These are phyloP conservation scores for Romanogobio albipinnatus DNA, from an alignment of 2,113 vertebrate species.

Conservation along the genomic window DNA sequence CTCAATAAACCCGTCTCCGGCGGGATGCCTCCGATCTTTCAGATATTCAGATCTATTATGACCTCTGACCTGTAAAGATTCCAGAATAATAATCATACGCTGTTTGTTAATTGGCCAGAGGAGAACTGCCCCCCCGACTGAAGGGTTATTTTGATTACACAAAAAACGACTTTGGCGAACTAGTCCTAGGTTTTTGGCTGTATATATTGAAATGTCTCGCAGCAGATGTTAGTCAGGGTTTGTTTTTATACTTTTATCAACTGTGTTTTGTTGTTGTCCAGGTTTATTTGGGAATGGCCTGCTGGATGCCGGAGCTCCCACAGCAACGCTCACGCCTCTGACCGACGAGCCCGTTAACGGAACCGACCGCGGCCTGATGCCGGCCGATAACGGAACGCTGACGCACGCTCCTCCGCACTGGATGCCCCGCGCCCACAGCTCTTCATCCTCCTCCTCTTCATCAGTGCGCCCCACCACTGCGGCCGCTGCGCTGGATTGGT, in stretches of 20 bases:
- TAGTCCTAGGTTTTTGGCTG: too few species aligned
- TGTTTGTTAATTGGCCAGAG: too few species aligned
- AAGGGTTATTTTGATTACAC: too few species aligned
- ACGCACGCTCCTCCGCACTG: constrained; percentile 39
- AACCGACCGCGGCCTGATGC: not conserved
- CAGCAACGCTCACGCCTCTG: constrained; percentile 58
- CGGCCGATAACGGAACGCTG: not conserved
- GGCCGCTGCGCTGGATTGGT: constrained; percentile 28
- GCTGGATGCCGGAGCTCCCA: constrained; percentile 74
- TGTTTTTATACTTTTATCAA: not conserved
- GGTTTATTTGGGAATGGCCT: constrained; percentile 78
- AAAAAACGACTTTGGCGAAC: too few species aligned
- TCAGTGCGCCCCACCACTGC: constrained; percentile 32
- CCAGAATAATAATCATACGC: too few species aligned
- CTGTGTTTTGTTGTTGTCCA: constrained; percentile 52
- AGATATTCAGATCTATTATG: too few species aligned
- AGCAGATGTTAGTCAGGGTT: not conserved
- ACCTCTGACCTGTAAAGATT: too few species aligned
- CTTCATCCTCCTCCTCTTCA: constrained; percentile 17
- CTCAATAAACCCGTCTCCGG: too few species aligned
- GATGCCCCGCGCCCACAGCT: constrained; percentile 1
- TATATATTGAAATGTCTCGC: not conserved
- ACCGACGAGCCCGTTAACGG: not conserved
- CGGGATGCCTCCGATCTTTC: too few species aligned
- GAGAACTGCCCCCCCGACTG: too few species aligned